These are phyloP conservation scores for Dolomedes plantarius DNA, from an alignment of 2,888 invertebrate species.

Conservation along the genomic window DNA sequence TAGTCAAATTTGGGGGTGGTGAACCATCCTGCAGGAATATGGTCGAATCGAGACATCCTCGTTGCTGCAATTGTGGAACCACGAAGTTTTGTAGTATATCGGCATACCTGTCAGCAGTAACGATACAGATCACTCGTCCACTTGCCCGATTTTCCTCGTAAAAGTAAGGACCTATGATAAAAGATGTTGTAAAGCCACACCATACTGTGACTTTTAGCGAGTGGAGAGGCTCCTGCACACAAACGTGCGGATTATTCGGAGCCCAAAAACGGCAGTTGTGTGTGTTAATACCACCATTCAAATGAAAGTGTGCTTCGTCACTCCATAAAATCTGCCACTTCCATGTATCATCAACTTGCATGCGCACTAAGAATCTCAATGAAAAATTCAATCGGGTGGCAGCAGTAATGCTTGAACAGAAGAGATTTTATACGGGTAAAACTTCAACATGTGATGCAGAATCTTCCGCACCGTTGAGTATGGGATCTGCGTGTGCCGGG, in stretches of 20 bases:
- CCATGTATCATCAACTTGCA: not conserved
- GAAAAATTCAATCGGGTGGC: not conserved
- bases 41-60: not conserved
- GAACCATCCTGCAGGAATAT: not conserved
- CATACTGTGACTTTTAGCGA: too few relatives aligned
- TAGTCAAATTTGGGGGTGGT: not conserved
- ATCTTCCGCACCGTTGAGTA: too few relatives aligned
- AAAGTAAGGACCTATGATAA: not conserved
- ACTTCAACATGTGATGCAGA: too few relatives aligned
- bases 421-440: too few relatives aligned
- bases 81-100: not conserved
- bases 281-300: too few relatives aligned
- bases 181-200: too few relatives aligned
- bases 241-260: too few relatives aligned
- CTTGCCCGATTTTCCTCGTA: not conserved
- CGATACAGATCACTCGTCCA: not conserved
- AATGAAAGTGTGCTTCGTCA: too few relatives aligned
- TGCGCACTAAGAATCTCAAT: too few relatives aligned
- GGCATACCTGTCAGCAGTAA: not conserved
- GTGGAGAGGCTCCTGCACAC: too few relatives aligned
- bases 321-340: not conserved
- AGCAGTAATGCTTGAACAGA: not conserved
- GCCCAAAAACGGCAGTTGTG: too few relatives aligned
- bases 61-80: not conserved
- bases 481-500: too few relatives aligned